Evolutionary conservation across 2,888 invertebrate genomes (phyloP), one percentile per base, ranked within the genome.

Genomic region (Spisula subtruncata): DNA sequence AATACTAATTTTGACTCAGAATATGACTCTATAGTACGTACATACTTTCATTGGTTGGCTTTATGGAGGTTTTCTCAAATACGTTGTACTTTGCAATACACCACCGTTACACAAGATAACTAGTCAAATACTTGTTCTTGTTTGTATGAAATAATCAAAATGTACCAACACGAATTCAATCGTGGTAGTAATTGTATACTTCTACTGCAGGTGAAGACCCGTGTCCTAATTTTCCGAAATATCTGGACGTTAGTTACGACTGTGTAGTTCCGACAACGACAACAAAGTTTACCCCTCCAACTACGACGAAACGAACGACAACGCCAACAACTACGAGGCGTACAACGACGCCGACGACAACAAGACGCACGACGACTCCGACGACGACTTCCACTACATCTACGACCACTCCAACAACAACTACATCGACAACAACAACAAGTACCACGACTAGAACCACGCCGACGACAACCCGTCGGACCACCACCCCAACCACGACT

Each of bases 251-350:
- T 0, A 87, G 90, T 18, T 94, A 92, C 41, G 87, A 90, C 46
- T 94, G 93, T 90, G 89, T 89, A 41, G 88, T 89, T 20, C 89
- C 92, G 4, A 91, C 94, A n/a, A 93, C 93, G 4, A 92, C 93
- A 2, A 86, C 91, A 0, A 87, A 89, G 12, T 86, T 88, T 4
- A 92, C 91, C 20, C 91, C 90, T 0, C 88, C 93, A 0, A 92
- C 92, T 0, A 88, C 90, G 4, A 88, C 92, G 1, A 89, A 81
- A 16, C 29, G 87, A 1, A 85, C 89, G 16, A 32, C 89, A 18
- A 86, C 90, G 0, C 82, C 87, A 6, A 85, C 89, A 20, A 79
- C 90, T 10, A 90, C 89, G 0, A n/a, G n/a, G n/a, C n/a, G n/a
- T n/a, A 80, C 88, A 10, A 87, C 89, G 0, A 90, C 86, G 0